A percentile compares a stretch with the other conserved stretches of the same genome.
Conservation (phyloP, 2,113 vertebrate species). For the Sphaerodactylus townsendi region DNA sequence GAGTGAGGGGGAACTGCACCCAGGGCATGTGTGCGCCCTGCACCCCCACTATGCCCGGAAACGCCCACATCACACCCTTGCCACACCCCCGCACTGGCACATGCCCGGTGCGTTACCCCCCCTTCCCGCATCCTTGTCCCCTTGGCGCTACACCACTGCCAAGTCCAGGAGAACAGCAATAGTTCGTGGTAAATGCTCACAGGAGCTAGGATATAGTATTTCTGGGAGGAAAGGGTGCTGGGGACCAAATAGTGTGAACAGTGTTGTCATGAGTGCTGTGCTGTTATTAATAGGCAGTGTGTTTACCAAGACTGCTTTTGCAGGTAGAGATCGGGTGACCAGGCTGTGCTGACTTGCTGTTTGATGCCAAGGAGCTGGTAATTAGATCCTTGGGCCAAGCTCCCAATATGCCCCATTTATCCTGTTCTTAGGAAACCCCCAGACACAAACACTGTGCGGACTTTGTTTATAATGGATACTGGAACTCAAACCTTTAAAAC, state of each 20-base stretch:
- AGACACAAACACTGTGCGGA: neutral
- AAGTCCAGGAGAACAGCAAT: neutral
- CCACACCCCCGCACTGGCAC: no score
- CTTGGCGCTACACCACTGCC: no score
- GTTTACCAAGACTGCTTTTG: slow-evolving; percentile 13
- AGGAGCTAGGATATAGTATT: neutral
- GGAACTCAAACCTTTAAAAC: neutral
- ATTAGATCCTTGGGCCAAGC: slow-evolving; percentile 11
- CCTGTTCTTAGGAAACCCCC: slow-evolving; percentile 16
- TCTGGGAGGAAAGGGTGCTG: neutral
- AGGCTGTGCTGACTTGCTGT: neutral
- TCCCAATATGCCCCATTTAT: slow-evolving; percentile 20
- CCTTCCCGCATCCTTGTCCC: no score
- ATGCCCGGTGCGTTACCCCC: no score
- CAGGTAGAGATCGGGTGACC: slow-evolving; percentile 18
- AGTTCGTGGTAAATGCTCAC: neutral
- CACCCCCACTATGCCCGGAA: no score
- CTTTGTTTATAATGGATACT: neutral
- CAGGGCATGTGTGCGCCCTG: no score
- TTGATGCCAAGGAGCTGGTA: slow-evolving; percentile 9
- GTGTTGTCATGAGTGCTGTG: neutral
- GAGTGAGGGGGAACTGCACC: no score
- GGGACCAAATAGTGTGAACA: neutral
- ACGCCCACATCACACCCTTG: no score
- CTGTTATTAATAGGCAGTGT: slow-evolving; percentile 27